Evolutionary conservation across 1,140 invertebrate species (phyloP).

Genomic region (Mesaphorura yosii): DNA sequence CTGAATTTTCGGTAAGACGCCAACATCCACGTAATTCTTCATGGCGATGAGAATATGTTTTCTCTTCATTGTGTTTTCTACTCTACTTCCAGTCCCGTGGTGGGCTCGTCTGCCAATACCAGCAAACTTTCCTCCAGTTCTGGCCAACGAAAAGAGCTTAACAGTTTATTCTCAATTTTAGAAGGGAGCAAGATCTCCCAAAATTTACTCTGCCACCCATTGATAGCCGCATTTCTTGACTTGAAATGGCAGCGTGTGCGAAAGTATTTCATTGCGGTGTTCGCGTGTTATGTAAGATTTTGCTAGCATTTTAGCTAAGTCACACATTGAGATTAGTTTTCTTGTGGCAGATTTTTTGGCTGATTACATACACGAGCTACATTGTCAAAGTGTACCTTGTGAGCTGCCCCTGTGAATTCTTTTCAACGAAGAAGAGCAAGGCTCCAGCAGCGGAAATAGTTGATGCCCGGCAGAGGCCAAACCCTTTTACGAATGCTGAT

Average conservation of each 20-base stretch:
- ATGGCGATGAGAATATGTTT: no score
- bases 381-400: conserved; percentile 26
- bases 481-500: no score
- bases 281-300: no score
- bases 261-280: conserved; percentile 14
- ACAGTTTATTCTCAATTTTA: conserved; percentile 2
- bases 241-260: conserved; percentile 27
- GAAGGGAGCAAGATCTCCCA: conserved; percentile 1
- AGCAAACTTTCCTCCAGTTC: neutral
- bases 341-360: conserved; percentile 21
- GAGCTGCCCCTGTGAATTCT: conserved; percentile 20
- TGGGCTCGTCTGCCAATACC: neutral
- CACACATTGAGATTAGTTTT: neutral
- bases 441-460: neutral
- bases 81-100: conserved; percentile 13
- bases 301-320: neutral
- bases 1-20: conserved; percentile 23
- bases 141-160: neutral
- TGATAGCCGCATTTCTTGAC: conserved; percentile 23
- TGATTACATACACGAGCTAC: conserved; percentile 25
- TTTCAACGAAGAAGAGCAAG: neutral
- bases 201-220: conserved; percentile 23
- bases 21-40: neutral
- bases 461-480: neutral
- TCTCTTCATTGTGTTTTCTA: no score